Conservation (phyloP, 2,797 vertebrate species). For the Anabas testudineus region DNA sequence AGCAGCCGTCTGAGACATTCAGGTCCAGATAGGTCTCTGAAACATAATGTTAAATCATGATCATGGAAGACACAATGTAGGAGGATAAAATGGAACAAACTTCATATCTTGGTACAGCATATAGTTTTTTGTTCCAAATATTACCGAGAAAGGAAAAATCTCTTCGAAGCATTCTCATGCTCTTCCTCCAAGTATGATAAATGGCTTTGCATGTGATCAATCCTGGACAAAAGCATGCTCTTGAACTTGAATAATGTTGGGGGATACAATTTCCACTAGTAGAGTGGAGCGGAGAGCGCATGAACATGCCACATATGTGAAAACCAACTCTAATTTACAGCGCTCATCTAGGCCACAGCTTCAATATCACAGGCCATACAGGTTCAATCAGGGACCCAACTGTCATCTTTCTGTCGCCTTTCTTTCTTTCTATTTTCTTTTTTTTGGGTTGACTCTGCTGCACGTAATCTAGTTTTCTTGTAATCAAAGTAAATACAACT, state of each 20-base stretch:
- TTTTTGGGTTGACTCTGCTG: slow-evolving; percentile 7
- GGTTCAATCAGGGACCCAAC: neutral
- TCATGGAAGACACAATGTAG: neutral
- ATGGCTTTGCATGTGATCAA: slow-evolving; percentile 31
- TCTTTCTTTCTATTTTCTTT: too few relatives aligned
- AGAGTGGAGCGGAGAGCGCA: slow-evolving; percentile 8
- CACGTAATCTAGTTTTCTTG: slow-evolving; percentile 7
- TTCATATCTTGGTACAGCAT: neutral
- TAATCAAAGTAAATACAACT: slow-evolving; percentile 17
- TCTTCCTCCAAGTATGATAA: slow-evolving; percentile 30
- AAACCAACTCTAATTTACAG: slow-evolving; percentile 27
- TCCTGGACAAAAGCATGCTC: slow-evolving; percentile 43
- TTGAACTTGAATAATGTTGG: slow-evolving; percentile 44
- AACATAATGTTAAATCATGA: neutral
- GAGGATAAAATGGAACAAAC: neutral
- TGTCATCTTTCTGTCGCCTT: slow-evolving; percentile 7
- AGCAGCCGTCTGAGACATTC: neutral
- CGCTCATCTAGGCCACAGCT: slow-evolving; percentile 34
- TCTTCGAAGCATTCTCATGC: neutral
- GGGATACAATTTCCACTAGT: slow-evolving; percentile 34
- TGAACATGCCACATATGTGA: slow-evolving; percentile 13
- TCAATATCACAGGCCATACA: slow-evolving; percentile 12
- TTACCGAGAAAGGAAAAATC: neutral
- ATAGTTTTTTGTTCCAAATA: neutral
- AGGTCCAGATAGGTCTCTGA: slow-evolving; percentile 2